Conservation (phyloP, 2,888 invertebrate species). For the Euclidia mi region DNA sequence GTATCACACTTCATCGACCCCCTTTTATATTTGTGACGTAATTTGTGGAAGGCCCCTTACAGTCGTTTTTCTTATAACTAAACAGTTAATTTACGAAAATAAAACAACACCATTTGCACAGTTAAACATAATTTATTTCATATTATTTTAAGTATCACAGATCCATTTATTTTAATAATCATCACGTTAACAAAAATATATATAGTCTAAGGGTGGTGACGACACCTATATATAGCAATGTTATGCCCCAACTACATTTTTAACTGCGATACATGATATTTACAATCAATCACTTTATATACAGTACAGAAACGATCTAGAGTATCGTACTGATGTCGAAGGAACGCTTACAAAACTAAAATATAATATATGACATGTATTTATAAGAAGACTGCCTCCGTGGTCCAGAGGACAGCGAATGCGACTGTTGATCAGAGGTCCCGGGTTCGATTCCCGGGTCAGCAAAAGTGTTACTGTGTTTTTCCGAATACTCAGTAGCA, state of each 20-base stretch:
- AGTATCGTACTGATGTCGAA: slow-evolving; percentile 9
- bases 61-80: too few relatives aligned
- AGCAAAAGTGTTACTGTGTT: too few relatives aligned
- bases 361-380: too few relatives aligned
- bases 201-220: slow-evolving; percentile 81
- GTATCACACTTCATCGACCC: too few relatives aligned
- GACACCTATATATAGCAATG: slow-evolving; percentile 78
- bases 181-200: slow-evolving; percentile 90
- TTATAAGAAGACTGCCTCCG: too few relatives aligned
- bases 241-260: slow-evolving; percentile 65
- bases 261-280: slow-evolving; percentile 76
- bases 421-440: too few relatives aligned
- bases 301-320: slow-evolving; percentile 64
- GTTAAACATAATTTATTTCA: slow-evolving; percentile 90
- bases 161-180: slow-evolving; percentile 89
- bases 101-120: slow-evolving; percentile 73
- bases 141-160: slow-evolving; percentile 90
- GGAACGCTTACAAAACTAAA: too few relatives aligned
- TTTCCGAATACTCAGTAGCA: too few relatives aligned
- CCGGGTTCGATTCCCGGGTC: too few relatives aligned
- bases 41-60: too few relatives aligned
- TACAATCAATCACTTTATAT: slow-evolving; percentile 82
- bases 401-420: too few relatives aligned
- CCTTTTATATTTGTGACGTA: too few relatives aligned
- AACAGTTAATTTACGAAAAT: slow-evolving; percentile 34